Evolutionary conservation across 2,113 vertebrate genomes (phyloP).

Genomic region (Grammomys dolichurus): DNA sequence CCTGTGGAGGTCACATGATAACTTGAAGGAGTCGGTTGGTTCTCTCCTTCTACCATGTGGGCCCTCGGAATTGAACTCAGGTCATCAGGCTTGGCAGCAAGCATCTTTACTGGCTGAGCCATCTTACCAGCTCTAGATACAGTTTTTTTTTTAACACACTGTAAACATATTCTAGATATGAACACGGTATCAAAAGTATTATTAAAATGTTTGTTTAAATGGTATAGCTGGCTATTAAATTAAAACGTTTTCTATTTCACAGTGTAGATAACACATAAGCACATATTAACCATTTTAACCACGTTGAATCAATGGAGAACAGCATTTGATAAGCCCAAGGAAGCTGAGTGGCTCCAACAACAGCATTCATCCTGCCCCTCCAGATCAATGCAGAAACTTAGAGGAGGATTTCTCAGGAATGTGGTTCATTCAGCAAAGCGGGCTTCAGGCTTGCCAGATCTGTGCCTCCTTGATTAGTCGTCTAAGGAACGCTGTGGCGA

Average conservation of each 20-base stretch:
- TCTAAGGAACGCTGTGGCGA: background rate
- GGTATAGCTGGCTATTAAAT: background rate
- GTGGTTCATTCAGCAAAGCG: no score
- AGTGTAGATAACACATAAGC: background rate
- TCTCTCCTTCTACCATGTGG: no score
- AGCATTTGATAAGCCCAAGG: background rate
- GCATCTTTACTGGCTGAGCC: background rate
- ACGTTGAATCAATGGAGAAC: background rate
- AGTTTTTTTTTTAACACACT: background rate
- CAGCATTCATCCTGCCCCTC: no score
- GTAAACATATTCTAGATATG: background rate
- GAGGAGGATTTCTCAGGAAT: background rate
- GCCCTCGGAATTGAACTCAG: background rate
- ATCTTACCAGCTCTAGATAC: background rate
- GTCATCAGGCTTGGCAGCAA: background rate
- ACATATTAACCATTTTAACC: background rate
- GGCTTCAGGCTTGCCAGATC: background rate
- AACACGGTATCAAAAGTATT: background rate
- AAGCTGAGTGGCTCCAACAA: background rate
- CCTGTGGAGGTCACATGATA: background rate
- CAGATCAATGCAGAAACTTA: background rate
- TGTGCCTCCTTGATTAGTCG: background rate
- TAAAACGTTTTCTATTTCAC: background rate
- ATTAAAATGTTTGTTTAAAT: conserved; percentile 10
- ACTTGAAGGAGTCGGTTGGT: background rate